These are phyloP conservation scores for Zaprionus gabonicus DNA, from an alignment of 1,140 invertebrate species.

Conservation along the genomic window DNA sequence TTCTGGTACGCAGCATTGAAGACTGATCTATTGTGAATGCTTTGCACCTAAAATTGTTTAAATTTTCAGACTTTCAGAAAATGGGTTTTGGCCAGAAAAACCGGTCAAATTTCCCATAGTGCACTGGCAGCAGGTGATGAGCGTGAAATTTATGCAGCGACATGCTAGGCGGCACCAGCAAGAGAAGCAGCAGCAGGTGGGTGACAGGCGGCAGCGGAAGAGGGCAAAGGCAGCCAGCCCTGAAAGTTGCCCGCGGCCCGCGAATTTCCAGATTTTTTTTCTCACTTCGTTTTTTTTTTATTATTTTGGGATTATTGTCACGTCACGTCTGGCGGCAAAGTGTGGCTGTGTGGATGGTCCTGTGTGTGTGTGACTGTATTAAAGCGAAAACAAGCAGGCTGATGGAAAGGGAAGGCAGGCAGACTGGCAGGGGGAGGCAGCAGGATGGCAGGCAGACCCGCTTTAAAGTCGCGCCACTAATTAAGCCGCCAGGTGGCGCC, in stretches of 20 bases:
- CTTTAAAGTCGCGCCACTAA: conserved; percentile 48
- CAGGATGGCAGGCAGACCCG: background rate
- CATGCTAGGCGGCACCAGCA: conserved; percentile 60
- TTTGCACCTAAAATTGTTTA: no score
- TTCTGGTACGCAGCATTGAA: no score
- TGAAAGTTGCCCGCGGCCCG: conserved; percentile 59
- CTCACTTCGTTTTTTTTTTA: conserved; percentile 22
- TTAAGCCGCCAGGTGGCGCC: conserved; percentile 51
- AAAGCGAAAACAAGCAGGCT: conserved; percentile 36
- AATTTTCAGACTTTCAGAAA: no score
- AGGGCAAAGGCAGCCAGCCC: conserved; percentile 37
- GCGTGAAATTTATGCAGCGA: conserved; percentile 82
- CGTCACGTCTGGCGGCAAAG: conserved; percentile 71
- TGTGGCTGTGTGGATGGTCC: background rate
- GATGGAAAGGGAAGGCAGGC: background rate
- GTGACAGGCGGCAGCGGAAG: background rate
- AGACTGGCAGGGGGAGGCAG: background rate
- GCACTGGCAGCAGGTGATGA: conserved; percentile 73
- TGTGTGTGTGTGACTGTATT: conserved; percentile 27
- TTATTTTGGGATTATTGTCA: conserved; percentile 71
- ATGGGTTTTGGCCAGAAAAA: no score
- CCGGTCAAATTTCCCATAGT: no score
- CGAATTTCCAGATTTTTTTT: conserved; percentile 45
- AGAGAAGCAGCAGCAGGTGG: conserved; percentile 26
- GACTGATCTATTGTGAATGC: no score